These are phyloP conservation scores for Tribolium castaneum DNA, from an alignment of 1,140 invertebrate species.

Conservation along the genomic window DNA sequence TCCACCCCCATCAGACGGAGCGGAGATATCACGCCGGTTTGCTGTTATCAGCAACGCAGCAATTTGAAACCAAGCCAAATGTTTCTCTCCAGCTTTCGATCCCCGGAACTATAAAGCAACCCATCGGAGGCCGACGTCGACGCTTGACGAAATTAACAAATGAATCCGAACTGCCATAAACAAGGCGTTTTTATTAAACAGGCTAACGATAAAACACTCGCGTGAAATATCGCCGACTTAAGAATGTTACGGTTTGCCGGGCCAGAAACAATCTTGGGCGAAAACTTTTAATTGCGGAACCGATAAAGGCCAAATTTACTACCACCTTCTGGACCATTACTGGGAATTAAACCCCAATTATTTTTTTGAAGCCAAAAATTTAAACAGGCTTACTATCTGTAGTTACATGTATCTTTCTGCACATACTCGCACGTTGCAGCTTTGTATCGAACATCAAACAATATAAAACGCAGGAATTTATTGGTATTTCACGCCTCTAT, in stretches of 20 bases:
- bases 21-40: slow-evolving; percentile 40
- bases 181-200: slow-evolving; percentile 40
- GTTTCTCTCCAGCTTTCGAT: slow-evolving; percentile 39
- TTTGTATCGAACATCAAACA: not conserved
- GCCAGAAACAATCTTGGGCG: not conserved
- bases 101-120: slow-evolving; percentile 19
- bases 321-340: not conserved
- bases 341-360: not conserved
- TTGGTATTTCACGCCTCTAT: slow-evolving; percentile 9
- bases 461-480: not conserved
- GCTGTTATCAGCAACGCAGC: slow-evolving; percentile 47
- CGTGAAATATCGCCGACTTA: slow-evolving; percentile 21
- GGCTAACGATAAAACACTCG: slow-evolving; percentile 5
- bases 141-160: slow-evolving; percentile 40
- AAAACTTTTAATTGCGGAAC: slow-evolving; percentile 22
- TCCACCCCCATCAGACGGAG: slow-evolving; percentile 25
- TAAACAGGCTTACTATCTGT: not conserved
- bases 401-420: not conserved
- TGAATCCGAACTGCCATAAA: slow-evolving; percentile 42
- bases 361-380: not conserved
- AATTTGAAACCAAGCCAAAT: slow-evolving; percentile 52
- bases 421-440: not conserved
- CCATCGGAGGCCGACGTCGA: slow-evolving; percentile 24
- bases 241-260: slow-evolving; percentile 2
- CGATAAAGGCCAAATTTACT: slow-evolving; percentile 20